Evolutionary conservation across 2,888 invertebrate genomes (phyloP).

Genomic region (Rosalia funebris): DNA sequence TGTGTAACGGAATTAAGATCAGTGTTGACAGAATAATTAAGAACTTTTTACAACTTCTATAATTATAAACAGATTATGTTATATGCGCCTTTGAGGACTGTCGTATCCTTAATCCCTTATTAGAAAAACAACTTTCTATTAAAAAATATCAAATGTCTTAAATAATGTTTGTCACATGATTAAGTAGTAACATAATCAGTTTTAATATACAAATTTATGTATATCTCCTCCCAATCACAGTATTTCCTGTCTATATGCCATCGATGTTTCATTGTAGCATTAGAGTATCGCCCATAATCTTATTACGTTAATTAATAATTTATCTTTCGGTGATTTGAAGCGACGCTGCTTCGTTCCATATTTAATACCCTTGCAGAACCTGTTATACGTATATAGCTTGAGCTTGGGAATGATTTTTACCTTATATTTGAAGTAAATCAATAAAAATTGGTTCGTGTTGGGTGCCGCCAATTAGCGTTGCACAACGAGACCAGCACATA

Average conservation of each 20-base stretch:
- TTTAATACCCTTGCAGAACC: conserved; percentile 35
- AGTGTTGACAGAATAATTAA: conserved; percentile 12
- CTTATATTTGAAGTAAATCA: conserved; percentile 8
- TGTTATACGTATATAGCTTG: conserved; percentile 18
- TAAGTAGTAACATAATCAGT: conserved; percentile 14
- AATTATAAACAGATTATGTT: conserved; percentile 8
- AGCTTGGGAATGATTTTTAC: too few relatives aligned
- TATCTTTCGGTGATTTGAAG: conserved; percentile 21
- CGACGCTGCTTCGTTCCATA: conserved; percentile 12
- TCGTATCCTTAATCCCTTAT: background rate
- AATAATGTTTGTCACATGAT: conserved; percentile 12
- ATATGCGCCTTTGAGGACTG: background rate
- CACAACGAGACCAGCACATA: background rate
- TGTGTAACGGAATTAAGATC: conserved; percentile 4
- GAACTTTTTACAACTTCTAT: background rate
- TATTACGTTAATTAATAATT: conserved; percentile 36
- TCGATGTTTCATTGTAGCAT: conserved; percentile 25
- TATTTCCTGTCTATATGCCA: conserved; percentile 22
- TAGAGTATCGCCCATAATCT: conserved; percentile 30
- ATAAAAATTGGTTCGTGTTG: conserved; percentile 4
- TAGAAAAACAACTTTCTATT: conserved; percentile 7
- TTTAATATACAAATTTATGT: conserved; percentile 23
- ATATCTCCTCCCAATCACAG: conserved; percentile 18
- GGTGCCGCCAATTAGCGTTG: conserved; percentile 12
- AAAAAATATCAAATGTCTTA: conserved; percentile 4